phyloP scores from a whole-genome alignment of 2,113 vertebrate genomes.

The Chauna torquata region DNA sequence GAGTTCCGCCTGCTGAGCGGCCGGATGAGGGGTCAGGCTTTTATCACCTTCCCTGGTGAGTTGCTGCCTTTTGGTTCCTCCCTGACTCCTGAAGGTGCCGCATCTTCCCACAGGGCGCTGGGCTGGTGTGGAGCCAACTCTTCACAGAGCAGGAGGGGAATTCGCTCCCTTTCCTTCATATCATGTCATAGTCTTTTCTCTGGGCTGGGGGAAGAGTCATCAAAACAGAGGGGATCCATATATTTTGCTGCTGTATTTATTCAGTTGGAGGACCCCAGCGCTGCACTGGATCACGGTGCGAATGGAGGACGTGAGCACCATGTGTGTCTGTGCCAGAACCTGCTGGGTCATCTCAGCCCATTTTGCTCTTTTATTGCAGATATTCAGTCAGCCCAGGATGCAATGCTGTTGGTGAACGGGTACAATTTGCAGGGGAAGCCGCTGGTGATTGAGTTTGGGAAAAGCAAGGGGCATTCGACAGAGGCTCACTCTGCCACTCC shows the following conservation, averaged over 20 bases:
- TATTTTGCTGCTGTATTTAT: rapidly evolving
- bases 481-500: not conserved
- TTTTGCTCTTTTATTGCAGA: slow-evolving; percentile 74
- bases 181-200: not conserved
- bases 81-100: not conserved
- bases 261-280: not conserved
- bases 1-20: slow-evolving; percentile 90
- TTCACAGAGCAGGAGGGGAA: not conserved
- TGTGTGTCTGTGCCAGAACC: not conserved
- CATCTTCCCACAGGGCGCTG: not conserved
- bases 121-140: not conserved
- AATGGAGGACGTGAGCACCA: not conserved
- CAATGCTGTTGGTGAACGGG: slow-evolving; percentile 84
- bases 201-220: not conserved
- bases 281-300: rapidly evolving
- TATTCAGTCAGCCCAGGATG: slow-evolving; percentile 74
- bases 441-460: slow-evolving; percentile 90
- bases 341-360: not conserved
- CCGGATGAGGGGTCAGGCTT: slow-evolving; percentile 91
- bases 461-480: slow-evolving; percentile 57
- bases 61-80: not conserved
- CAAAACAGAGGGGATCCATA: not conserved
- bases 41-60: slow-evolving; percentile 91
- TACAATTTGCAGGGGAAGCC: slow-evolving; percentile 88
- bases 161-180: not conserved